phyloP scores from a whole-genome alignment of 2,888 invertebrate genomes.

The Galeopsomyia nigrocyanea region DNA sequence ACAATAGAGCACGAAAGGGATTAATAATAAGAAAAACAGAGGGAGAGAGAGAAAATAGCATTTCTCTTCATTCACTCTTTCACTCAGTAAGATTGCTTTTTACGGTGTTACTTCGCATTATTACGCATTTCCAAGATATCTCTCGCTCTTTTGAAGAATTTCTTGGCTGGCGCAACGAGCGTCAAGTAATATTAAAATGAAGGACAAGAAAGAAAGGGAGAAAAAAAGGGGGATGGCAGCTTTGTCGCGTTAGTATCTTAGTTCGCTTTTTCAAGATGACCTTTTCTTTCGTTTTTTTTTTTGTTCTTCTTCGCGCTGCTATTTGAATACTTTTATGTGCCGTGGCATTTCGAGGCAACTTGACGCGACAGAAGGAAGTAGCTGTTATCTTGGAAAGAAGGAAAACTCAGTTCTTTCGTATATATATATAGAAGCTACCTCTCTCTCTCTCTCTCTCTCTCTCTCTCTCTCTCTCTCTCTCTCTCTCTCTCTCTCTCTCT shows the following conservation, averaged over 20 bases:
- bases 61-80: not conserved
- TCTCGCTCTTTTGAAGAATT: not conserved
- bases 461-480: too few species aligned
- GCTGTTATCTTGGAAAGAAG: slow-evolving; percentile 25
- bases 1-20: not conserved
- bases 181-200: slow-evolving; percentile 3
- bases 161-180: not conserved
- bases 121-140: slow-evolving; percentile 1
- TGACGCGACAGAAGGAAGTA: slow-evolving; percentile 22
- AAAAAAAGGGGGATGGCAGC: not conserved
- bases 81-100: slow-evolving; percentile 8
- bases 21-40: not conserved
- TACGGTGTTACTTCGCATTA: slow-evolving; percentile 7
- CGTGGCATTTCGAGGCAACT: slow-evolving; percentile 17
- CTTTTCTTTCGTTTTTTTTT: not conserved
- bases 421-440: too few species aligned
- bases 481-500: too few species aligned
- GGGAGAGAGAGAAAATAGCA: not conserved
- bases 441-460: too few species aligned
- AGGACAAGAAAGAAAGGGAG: not conserved
- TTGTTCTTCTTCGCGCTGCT: not conserved
- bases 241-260: slow-evolving; percentile 24
- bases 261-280: not conserved
- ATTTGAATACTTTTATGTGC: slow-evolving; percentile 7
- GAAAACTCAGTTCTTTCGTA: not conserved